Conservation (phyloP, 2,797 vertebrate genomes). For the Salarias fasciatus region DNA sequence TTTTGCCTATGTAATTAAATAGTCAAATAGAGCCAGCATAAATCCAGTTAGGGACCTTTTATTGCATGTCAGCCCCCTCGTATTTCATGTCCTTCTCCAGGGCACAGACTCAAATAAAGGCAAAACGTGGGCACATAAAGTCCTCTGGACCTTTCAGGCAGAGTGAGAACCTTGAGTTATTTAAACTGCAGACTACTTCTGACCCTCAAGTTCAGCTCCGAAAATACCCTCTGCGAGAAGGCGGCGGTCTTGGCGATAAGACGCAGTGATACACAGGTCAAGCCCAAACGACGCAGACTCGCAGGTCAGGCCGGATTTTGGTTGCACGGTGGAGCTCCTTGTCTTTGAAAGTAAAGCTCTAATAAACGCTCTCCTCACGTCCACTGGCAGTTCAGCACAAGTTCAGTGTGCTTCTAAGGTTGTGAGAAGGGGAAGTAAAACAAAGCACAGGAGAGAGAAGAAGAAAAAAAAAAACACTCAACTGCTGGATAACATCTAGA, state of each 20-base stretch:
- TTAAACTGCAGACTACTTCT: background rate
- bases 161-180: background rate
- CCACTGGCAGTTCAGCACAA: background rate
- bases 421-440: background rate
- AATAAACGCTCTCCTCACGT: background rate
- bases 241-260: background rate
- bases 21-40: background rate
- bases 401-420: background rate
- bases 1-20: constrained; percentile 1
- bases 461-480: background rate
- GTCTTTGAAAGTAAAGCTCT: background rate
- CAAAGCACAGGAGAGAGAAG: background rate
- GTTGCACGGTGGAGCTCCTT: background rate
- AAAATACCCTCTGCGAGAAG: background rate
- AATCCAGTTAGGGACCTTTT: background rate
- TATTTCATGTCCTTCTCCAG: background rate
- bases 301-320: background rate
- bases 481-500: background rate
- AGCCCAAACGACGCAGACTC: background rate
- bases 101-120: background rate
- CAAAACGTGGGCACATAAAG: background rate
- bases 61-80: background rate
- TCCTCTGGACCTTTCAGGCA: background rate
- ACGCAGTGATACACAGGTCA: background rate
- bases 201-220: background rate